Percentiles rank a stretch among this genome's conserved stretches.
These are phyloP conservation scores for Rhyzopertha dominica DNA, from an alignment of 1,140 invertebrate genomes.

Conservation along the genomic window DNA sequence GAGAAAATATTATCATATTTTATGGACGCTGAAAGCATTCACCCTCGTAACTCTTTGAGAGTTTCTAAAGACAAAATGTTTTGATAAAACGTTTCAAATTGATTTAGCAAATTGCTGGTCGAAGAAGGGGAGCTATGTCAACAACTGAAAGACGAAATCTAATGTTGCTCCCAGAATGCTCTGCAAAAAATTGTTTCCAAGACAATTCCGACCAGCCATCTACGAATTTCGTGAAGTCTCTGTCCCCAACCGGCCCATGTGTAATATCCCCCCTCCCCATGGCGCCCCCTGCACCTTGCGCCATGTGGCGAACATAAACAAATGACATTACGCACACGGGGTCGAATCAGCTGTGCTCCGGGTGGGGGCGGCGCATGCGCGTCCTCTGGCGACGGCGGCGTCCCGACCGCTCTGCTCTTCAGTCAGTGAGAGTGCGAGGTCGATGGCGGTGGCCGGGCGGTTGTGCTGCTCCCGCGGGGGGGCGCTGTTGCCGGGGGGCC, in stretches of 20 bases:
- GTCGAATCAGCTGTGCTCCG: slow-evolving; percentile 40
- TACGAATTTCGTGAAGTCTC: slow-evolving; percentile 20
- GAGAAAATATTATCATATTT: too few species aligned
- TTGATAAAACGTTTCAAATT: too few species aligned
- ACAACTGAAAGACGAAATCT: too few species aligned
- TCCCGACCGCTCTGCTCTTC: slow-evolving; percentile 8
- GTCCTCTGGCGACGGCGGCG: slow-evolving; percentile 12
- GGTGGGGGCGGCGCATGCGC: slow-evolving; percentile 23
- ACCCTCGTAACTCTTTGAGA: too few species aligned
- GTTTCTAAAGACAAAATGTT: too few species aligned
- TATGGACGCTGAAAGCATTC: too few species aligned
- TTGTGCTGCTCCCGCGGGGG: slow-evolving; percentile 44
- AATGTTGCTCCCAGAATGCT: too few species aligned
- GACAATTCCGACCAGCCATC: slow-evolving; percentile 3
- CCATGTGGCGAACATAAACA: slow-evolving; percentile 45
- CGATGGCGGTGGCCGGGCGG: slow-evolving; percentile 42
- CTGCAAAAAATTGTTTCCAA: too few species aligned
- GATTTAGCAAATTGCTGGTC: too few species aligned
- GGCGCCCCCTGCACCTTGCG: slow-evolving; percentile 38
- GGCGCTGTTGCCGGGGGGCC: slow-evolving; percentile 44
- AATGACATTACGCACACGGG: slow-evolving; percentile 43
- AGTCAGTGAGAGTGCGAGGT: slow-evolving; percentile 39
- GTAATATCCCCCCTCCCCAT: slow-evolving; percentile 20
- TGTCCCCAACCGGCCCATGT: slow-evolving; percentile 14
- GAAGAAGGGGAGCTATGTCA: too few species aligned